Evolutionary conservation across 2,113 vertebrate species (phyloP).

Genomic region (Polyodon spathula): DNA sequence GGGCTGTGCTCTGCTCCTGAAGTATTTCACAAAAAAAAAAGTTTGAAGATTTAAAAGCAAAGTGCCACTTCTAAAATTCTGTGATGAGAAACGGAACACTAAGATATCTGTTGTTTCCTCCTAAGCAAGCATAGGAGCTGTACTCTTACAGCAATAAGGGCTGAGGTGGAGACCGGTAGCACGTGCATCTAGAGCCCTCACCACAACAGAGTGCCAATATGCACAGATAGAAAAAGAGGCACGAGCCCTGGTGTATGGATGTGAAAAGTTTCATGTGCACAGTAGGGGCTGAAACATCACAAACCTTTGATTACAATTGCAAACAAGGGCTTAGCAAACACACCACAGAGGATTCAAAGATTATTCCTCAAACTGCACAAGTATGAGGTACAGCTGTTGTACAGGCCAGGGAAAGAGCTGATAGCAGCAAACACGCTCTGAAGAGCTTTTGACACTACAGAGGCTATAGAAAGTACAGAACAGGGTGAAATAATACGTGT

Average conservation of each 20-base stretch:
- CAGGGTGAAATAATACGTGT: constrained; percentile 1
- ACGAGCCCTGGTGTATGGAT: neutral
- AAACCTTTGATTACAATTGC: constrained; percentile 12
- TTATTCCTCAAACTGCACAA: constrained; percentile 3
- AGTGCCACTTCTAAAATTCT: no score
- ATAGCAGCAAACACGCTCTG: constrained; percentile 7
- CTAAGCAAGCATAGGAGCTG: no score
- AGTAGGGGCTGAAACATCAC: constrained; percentile 10
- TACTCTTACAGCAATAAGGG: no score
- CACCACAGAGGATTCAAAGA: constrained; percentile 7
- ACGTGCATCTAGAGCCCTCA: constrained; percentile 8
- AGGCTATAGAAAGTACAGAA: no score
- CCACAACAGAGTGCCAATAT: constrained; percentile 4
- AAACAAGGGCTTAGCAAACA: constrained; percentile 10
- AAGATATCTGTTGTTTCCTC: no score
- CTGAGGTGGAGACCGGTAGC: constrained; percentile 8
- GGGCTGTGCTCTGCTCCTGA: neutral
- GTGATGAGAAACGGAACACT: no score
- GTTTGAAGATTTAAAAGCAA: neutral
- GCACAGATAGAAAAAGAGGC: constrained; percentile 16
- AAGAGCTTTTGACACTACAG: neutral
- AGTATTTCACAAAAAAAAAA: neutral
- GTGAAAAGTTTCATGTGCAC: no score
- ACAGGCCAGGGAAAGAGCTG: constrained; percentile 6
- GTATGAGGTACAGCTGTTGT: constrained; percentile 6